phyloP scores from a whole-genome alignment of 1,140 invertebrate species.

The Cotesia vestalis region DNA sequence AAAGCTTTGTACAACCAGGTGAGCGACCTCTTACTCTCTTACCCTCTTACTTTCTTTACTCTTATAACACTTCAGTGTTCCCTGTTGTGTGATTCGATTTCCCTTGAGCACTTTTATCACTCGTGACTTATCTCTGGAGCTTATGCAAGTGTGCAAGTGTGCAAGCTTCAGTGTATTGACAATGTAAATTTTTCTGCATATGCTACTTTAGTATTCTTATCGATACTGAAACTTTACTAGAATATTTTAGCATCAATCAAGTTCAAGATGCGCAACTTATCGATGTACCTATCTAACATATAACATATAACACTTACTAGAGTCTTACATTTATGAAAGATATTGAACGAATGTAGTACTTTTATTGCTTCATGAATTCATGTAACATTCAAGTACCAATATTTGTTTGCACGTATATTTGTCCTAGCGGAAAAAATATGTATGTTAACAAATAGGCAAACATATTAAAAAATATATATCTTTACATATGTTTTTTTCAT shows the following conservation, averaged over 20 bases:
- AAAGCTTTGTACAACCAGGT: slow-evolving; percentile 59
- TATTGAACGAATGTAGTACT: neutral
- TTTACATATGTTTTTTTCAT: too few species aligned
- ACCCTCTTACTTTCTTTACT: neutral
- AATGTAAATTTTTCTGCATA: slow-evolving; percentile 22
- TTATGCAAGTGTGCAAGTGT: slow-evolving; percentile 11
- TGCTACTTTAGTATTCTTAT: slow-evolving; percentile 4
- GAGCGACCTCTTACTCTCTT: slow-evolving; percentile 30
- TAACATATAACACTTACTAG: neutral
- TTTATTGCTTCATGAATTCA: slow-evolving; percentile 8
- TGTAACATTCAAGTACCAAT: neutral
- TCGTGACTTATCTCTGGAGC: slow-evolving; percentile 24
- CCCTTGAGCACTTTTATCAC: slow-evolving; percentile 36
- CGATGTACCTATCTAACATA: neutral
- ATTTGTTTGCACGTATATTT: neutral
- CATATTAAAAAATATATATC: too few species aligned
- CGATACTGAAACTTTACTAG: slow-evolving; percentile 1
- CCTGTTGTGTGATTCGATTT: slow-evolving; percentile 34
- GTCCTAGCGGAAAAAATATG: too few species aligned
- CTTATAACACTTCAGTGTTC: neutral
- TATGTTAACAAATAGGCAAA: too few species aligned
- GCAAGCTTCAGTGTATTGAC: neutral
- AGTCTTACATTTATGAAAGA: too few species aligned
- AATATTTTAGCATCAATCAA: slow-evolving; percentile 12
- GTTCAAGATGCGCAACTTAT: neutral